Conservation (phyloP, 2,888 invertebrate genomes). For the Megalurothrips usitatus region DNA sequence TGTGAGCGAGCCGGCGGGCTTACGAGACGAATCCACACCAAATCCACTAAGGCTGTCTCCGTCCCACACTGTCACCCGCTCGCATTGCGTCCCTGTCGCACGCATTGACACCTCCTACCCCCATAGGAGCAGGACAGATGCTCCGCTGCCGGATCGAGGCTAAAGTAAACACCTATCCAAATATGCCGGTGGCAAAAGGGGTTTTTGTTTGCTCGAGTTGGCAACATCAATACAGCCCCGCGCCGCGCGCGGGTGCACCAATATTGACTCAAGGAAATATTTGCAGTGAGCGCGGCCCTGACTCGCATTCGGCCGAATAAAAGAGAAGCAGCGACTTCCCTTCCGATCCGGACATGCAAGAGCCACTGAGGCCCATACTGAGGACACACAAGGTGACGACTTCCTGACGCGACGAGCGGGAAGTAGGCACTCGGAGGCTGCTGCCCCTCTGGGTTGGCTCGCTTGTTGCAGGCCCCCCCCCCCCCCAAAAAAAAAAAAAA, state of each 20-base stretch:
- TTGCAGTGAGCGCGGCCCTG: background rate
- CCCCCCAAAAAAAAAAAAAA: too few species aligned
- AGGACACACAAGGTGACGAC: background rate
- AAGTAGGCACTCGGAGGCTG: background rate
- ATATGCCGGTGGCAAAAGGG: conserved; percentile 1
- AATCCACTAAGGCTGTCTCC: background rate
- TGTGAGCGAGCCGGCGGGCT: too few species aligned
- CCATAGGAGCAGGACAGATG: background rate
- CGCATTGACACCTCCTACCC: background rate
- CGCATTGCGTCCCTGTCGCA: background rate
- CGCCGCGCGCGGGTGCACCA: background rate
- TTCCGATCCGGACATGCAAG: background rate
- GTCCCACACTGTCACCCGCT: background rate
- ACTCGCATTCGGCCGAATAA: background rate
- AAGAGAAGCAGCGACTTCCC: background rate
- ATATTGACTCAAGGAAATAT: conserved; percentile 1
- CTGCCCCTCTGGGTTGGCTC: too few species aligned
- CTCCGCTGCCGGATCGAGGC: background rate
- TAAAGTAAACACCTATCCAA: conserved; percentile 1
- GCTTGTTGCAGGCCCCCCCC: too few species aligned
- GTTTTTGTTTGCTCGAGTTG: conserved; percentile 20
- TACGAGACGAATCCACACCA: too few species aligned
- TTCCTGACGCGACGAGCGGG: background rate
- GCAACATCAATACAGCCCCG: background rate
- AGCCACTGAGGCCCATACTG: too few species aligned